Conservation (phyloP, 1,140 invertebrate genomes). For the Neotoxoptera formosana region DNA sequence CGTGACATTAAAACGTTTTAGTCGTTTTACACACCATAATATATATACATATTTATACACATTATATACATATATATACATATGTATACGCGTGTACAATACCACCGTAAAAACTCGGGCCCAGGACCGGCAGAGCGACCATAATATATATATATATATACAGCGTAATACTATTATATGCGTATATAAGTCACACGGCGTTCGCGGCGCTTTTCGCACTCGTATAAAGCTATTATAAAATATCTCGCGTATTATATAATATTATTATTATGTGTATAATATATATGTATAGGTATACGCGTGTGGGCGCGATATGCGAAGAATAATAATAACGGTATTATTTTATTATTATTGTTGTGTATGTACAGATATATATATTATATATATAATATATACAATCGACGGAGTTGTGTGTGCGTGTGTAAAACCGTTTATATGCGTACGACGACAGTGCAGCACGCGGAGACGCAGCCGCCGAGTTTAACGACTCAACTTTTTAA, state of each 20-base stretch:
- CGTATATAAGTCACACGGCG: background rate
- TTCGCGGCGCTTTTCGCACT: background rate
- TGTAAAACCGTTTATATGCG: background rate
- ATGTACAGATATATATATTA: no score
- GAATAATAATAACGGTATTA: slow-evolving; percentile 4
- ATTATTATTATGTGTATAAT: background rate
- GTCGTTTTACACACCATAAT: background rate
- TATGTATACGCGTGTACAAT: background rate
- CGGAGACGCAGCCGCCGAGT: slow-evolving; percentile 1
- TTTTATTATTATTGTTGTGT: background rate
- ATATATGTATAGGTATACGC: background rate
- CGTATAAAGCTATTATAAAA: slow-evolving; percentile 24
- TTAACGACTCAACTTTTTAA: slow-evolving; percentile 54
- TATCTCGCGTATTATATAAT: background rate
- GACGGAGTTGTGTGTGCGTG: background rate
- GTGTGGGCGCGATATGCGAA: background rate
- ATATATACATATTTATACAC: no score
- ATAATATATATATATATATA: background rate
- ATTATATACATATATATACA: no score
- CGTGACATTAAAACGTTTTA: background rate
- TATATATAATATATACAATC: no score
- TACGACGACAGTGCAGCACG: background rate
- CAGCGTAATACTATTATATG: background rate
- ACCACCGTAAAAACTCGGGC: background rate
- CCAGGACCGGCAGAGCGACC: no score